These are phyloP conservation scores for Andrena hattorfiana DNA, from an alignment of 2,888 invertebrate genomes.

Conservation along the genomic window DNA sequence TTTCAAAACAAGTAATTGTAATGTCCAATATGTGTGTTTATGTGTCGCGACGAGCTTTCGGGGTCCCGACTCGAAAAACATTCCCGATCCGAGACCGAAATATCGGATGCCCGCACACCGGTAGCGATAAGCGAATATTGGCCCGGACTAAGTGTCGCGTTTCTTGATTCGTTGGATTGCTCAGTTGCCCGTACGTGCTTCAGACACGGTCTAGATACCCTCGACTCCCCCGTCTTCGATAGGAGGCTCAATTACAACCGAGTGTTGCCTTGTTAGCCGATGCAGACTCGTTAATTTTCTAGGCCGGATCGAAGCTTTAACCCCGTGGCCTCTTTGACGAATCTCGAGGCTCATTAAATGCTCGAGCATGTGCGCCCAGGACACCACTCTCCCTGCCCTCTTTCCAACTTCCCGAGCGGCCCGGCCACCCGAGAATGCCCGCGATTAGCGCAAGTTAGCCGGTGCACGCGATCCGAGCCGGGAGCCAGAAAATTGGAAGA, in stretches of 20 bases:
- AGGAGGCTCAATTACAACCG: constrained; percentile 59
- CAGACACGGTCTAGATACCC: constrained; percentile 7
- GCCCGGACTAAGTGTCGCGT: neutral
- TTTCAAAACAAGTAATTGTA: too few species aligned
- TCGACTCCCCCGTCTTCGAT: constrained; percentile 39
- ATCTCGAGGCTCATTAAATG: constrained; percentile 66
- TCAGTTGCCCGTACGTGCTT: constrained; percentile 41
- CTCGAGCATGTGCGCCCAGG: constrained; percentile 59
- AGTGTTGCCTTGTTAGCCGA: constrained; percentile 64
- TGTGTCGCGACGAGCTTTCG: too few species aligned
- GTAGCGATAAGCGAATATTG: too few species aligned
- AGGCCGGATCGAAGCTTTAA: constrained; percentile 56
- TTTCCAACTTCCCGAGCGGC: constrained; percentile 18
- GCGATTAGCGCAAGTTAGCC: too few species aligned
- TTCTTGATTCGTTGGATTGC: neutral
- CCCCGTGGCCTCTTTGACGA: constrained; percentile 55
- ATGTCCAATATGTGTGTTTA: too few species aligned
- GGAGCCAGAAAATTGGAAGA: neutral
- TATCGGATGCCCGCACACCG: too few species aligned
- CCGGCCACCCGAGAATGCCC: neutral
- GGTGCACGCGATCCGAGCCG: neutral
- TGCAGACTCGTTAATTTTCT: constrained; percentile 65
- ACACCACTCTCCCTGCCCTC: constrained; percentile 35
- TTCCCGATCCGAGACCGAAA: too few species aligned
- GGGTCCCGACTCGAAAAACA: too few species aligned